These are phyloP conservation scores for Catharus ustulatus DNA, from an alignment of 2,797 vertebrate genomes.

Conservation along the genomic window DNA sequence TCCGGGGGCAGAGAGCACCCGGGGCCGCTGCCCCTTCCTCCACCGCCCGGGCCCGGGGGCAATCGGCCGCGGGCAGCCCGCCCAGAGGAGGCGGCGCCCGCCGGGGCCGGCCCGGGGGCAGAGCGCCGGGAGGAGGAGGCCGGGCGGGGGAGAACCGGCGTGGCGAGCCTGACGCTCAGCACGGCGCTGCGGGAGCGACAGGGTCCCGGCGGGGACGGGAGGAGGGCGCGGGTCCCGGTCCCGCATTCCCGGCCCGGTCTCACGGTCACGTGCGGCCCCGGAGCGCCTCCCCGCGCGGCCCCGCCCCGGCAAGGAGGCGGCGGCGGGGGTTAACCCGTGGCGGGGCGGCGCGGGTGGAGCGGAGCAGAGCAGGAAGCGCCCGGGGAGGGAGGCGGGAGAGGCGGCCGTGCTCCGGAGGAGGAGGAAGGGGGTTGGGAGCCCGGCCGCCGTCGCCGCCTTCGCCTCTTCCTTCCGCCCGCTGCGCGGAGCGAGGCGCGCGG, in stretches of 20 bases:
- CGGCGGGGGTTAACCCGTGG: constrained; percentile 28
- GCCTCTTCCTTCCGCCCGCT: constrained; percentile 35
- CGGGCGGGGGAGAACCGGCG: not conserved
- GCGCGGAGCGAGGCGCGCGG: constrained; percentile 12
- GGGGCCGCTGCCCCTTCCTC: not conserved
- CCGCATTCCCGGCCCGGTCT: not conserved
- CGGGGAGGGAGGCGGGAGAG: not conserved
- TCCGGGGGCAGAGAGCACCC: not conserved
- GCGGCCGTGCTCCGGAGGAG: constrained; percentile 17
- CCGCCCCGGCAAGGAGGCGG: not conserved
- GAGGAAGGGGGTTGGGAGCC: constrained; percentile 2
- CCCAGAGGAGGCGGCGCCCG: not conserved
- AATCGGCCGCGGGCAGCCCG: not conserved
- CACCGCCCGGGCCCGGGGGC: not conserved
- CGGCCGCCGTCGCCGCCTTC: not conserved
- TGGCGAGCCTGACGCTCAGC: not conserved
- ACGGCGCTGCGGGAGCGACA: not conserved
- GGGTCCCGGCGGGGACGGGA: not conserved
- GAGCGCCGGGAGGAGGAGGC: not conserved
- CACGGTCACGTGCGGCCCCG: not conserved
- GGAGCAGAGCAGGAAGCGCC: constrained; percentile 11
- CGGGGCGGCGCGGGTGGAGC: constrained; percentile 45
- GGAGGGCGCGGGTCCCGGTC: rapidly evolving
- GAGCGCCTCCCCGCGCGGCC: not conserved
- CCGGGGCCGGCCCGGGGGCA: not conserved